These are phyloP conservation scores for Neocloeon triangulifer DNA, from an alignment of 1,140 invertebrate species.

Conservation along the genomic window DNA sequence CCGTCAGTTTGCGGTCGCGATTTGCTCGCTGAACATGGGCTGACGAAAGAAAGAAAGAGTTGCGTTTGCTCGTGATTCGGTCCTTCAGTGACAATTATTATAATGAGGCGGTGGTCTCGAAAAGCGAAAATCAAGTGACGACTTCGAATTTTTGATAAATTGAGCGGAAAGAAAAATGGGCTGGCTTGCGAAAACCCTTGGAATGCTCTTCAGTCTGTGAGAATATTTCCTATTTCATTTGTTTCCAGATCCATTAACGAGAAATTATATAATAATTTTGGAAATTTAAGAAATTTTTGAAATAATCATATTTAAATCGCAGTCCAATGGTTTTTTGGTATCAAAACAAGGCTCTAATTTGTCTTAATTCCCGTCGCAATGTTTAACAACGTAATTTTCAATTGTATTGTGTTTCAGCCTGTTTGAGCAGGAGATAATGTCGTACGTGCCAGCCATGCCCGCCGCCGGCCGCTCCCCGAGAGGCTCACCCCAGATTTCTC, in stretches of 20 bases:
- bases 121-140: no score
- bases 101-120: no score
- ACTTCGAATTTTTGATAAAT: no score
- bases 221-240: constrained; percentile 20
- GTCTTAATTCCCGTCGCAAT: background rate
- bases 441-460: constrained; percentile 60
- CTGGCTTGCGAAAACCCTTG: constrained; percentile 30
- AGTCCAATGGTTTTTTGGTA: no score
- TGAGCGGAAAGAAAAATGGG: constrained; percentile 23
- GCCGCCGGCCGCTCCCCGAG: constrained; percentile 19
- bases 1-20: no score
- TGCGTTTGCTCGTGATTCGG: no score
- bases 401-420: constrained; percentile 40
- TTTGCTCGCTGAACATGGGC: no score
- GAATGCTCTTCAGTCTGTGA: constrained; percentile 50
- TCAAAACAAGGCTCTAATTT: no score
- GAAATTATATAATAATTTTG: background rate
- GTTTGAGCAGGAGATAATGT: constrained; percentile 97
- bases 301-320: no score
- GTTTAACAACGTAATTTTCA: background rate
- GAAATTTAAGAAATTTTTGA: background rate
- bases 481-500: constrained; percentile 46
- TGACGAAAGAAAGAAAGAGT: no score
- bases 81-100: no score
- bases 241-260: no score